Base-by-base conservation (phyloP, 2,113 vertebrate species). In the Rhadina sibilatrix region DNA sequence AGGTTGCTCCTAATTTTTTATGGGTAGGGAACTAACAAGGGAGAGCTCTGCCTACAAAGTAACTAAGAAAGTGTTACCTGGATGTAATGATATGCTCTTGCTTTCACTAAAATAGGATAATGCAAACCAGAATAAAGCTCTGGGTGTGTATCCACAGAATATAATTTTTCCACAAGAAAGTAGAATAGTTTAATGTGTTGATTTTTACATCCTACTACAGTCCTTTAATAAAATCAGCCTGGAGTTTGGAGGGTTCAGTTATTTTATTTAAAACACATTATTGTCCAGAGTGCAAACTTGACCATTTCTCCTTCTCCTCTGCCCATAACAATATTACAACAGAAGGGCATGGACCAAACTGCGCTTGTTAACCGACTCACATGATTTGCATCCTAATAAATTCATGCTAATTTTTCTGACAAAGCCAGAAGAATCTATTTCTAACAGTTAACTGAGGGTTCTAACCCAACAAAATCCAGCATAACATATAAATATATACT, bases 71-170 rank as follows among this genome's bases (percentile, higher is more conserved):
- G 46, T 52, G 52, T 70, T 95, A 96, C 92, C 92, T 96, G 85
- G 52, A 60, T 81, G 25, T 81, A 85, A 95, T 86, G 71, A 88
- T 83, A 81, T 56, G 75, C 44, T 93, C n/a, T 81, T 31, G 14
- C 47, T 95, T 93, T 90, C 71, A 63, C 35, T 74, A 80, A 91
- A 96, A 94, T 10, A 59, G 22, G 40, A 44, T 95, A 96, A 94
- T 64, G 68, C 33, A 81, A 95, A 92, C 54, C 93, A 97, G 90
- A 94, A 93, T 81, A 93, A 94, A 74, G 70, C 20, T 74, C 38
- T 68, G 79, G 66, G 81, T 80, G 20, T 15, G 25, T 30, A 66
- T 7, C 21, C 71, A 60, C 40, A 76, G 95, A 86, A 95, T 89
- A 88, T 54, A 79, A 1, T 77, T 93, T 90, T 88, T 60, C 82